Evolutionary conservation across 2,797 vertebrate genomes (phyloP).

Genomic region (Mormyrus proboscirostris): DNA sequence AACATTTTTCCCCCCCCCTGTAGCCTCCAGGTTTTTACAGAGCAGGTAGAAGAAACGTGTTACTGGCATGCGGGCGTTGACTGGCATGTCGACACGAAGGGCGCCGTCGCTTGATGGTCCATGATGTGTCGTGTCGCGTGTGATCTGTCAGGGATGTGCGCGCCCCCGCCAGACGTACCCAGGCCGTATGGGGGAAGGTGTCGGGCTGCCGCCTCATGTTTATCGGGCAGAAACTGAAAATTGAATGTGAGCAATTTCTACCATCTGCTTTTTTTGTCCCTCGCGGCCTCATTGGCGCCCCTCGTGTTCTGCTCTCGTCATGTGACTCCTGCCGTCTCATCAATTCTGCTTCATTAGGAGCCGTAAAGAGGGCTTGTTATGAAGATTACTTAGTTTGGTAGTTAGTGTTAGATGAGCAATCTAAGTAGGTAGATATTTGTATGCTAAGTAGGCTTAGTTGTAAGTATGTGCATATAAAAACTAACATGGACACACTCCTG

Average conservation of each 20-base stretch:
- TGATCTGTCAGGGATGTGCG: neutral
- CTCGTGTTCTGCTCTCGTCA: constrained; percentile 43
- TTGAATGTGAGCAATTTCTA: constrained; percentile 24
- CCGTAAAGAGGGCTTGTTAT: constrained; percentile 36
- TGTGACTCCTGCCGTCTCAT: constrained; percentile 39
- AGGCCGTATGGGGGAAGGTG: constrained; percentile 27
- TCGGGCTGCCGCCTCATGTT: constrained; percentile 45
- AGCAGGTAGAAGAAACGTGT: constrained; percentile 11
- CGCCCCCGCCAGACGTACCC: neutral
- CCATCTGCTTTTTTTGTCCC: constrained; percentile 62
- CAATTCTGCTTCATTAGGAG: constrained; percentile 56
- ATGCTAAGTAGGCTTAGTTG: neutral
- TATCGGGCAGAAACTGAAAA: constrained; percentile 48
- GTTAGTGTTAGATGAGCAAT: neutral
- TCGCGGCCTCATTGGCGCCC: constrained; percentile 43
- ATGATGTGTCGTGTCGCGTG: neutral
- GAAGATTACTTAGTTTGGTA: constrained; percentile 33
- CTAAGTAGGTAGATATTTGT: neutral
- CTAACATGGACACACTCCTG: neutral
- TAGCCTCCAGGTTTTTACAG: neutral
- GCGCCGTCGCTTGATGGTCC: neutral
- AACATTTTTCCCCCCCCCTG: neutral
- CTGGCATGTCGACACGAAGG: neutral
- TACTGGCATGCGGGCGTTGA: neutral
- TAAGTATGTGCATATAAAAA: neutral